A percentile compares a stretch with the other conserved stretches of the same genome.
Conservation (phyloP, 2,113 vertebrate genomes). For the Egretta garzetta region DNA sequence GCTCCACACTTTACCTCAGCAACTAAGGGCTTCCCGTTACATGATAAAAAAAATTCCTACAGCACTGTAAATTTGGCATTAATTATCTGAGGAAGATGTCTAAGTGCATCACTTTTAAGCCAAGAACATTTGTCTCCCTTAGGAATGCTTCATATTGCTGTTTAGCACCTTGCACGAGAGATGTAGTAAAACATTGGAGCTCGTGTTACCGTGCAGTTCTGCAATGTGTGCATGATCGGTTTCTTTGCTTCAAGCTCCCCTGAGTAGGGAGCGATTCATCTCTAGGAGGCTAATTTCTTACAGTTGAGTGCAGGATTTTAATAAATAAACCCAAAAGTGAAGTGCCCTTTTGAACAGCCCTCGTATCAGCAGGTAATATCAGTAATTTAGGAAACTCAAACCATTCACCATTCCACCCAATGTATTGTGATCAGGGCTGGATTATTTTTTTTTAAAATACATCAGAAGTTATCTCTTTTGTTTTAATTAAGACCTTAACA, state of each 20-base stretch:
- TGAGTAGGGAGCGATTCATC: conserved; percentile 73
- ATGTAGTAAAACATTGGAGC: neutral
- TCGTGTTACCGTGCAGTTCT: conserved; percentile 24
- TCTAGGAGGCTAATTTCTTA: conserved; percentile 85
- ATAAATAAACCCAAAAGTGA: conserved; percentile 85
- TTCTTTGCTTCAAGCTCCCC: conserved; percentile 59
- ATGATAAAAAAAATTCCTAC: neutral
- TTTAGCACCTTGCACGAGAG: neutral
- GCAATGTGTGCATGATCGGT: neutral
- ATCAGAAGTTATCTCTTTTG: conserved; percentile 68
- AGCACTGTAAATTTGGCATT: neutral
- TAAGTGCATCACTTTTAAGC: neutral
- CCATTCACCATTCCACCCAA: conserved; percentile 67
- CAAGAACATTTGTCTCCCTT: neutral
- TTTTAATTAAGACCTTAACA: conserved; percentile 74
- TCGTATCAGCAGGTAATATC: conserved; percentile 81
- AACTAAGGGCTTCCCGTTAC: conserved; percentile 40
- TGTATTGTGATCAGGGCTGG: conserved; percentile 69
- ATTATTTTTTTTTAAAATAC: conserved; percentile 62
- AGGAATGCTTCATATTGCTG: neutral
- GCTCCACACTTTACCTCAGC: neutral
- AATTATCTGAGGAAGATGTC: neutral
- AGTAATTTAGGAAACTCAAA: conserved; percentile 78
- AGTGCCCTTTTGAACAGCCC: conserved; percentile 82
- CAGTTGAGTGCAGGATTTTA: conserved; percentile 80